Conservation (phyloP, 2,113 vertebrate species). For the Eurypyga helias region DNA sequence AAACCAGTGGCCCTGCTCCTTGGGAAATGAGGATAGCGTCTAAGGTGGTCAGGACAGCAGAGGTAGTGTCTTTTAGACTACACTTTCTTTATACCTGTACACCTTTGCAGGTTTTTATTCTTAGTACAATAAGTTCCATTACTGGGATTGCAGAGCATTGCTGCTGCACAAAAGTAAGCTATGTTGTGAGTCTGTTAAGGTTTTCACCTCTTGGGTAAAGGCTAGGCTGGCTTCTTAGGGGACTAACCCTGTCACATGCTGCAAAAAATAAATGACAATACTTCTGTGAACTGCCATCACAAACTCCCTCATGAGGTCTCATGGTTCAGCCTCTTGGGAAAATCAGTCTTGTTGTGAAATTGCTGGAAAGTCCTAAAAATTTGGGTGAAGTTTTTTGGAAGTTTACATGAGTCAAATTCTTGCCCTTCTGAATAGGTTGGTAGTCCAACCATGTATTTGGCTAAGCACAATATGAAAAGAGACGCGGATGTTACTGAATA, state of each 20-base stretch:
- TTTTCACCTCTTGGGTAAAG: neutral
- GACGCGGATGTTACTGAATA: neutral
- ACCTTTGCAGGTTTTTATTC: neutral
- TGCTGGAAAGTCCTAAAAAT: neutral
- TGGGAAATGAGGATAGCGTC: neutral
- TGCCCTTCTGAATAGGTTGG: neutral
- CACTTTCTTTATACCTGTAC: neutral
- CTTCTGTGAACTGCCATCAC: neutral
- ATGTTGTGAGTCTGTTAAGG: neutral
- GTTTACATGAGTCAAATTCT: neutral
- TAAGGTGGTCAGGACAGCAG: neutral
- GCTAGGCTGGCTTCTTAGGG: neutral
- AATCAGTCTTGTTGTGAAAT: neutral
- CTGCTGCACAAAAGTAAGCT: neutral
- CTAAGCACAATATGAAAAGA: neutral
- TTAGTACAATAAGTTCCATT: neutral
- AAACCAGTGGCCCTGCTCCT: neutral
- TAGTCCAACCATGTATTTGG: neutral
- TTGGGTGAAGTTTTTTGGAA: neutral
- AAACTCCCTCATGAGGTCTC: neutral
- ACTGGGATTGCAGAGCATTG: neutral
- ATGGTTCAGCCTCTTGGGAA: neutral
- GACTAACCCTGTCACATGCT: neutral
- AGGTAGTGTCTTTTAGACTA: neutral
- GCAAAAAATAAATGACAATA: neutral